Base-by-base conservation (phyloP, 2,888 invertebrate species). In the Metopia argyrocephala region DNA sequence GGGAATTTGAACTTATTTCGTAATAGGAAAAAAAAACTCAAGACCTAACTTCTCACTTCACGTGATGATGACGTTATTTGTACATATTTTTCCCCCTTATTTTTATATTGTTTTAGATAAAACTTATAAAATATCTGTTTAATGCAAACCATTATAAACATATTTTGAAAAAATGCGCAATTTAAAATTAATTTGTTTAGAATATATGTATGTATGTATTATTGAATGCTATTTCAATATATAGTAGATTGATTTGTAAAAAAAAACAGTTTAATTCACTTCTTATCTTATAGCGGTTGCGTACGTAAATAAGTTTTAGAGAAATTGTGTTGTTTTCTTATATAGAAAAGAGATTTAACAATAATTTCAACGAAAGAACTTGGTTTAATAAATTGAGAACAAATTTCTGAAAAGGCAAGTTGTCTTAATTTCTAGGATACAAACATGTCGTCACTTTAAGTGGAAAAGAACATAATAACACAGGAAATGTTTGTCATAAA, bases 11-110 rank as follows among this genome's bases (percentile, higher is more conserved):
- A 59, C 15, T 59, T 31, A 21, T 54, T 54, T 3, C 23, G 25
- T 54, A 25, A 12, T 57, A 57, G 23, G 46, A 54, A 52, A 23
- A 18, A 45, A 56, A 20, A 46, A 9, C 23, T 45, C 1, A 56
- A 45, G n/a, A 46, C 18, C 5, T 48, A 28, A 9, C 3, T 64
- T 64, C 28, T 46, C 46, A 68, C 56, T 56, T 57, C 56, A 68
- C 56, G 68, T 57, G 68, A 57, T 56, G 12, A 20, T 57, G 46
- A 56, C 45, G 46, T 27, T 57, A 20, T 68, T 68, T 68, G 18
- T 54, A 15, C 20, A 2, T 9, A 5, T 45, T 61, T 62, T 62
- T 25, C 46, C 1, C 3, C n/a, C n/a, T 28, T 28, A 21, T 21
- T 65, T 50, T 15, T 38, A 56, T 45, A 61, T 38, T 6, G 6